Conservation (phyloP, 2,888 invertebrate genomes). For the Cheilosia scutellata region DNA sequence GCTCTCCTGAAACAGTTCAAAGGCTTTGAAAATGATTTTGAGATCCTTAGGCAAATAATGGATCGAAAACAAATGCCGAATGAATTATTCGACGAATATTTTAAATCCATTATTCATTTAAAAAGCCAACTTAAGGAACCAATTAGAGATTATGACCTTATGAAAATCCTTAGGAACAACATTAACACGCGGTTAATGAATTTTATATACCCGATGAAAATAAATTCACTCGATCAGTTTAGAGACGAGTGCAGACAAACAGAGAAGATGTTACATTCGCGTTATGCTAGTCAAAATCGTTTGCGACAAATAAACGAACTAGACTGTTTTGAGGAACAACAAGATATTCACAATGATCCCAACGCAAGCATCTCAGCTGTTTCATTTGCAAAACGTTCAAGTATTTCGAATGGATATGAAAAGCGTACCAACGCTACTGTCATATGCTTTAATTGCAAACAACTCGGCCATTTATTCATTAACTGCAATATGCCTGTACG, state of each 20-base stretch:
- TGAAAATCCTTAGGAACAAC: background rate
- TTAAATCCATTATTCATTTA: background rate
- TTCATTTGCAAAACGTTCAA: background rate
- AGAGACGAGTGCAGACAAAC: background rate
- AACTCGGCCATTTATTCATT: background rate
- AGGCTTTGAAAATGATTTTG: constrained; percentile 29
- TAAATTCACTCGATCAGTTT: background rate
- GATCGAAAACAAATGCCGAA: constrained; percentile 30
- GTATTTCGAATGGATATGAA: constrained; percentile 14
- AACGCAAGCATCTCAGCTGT: background rate
- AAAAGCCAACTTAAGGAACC: background rate
- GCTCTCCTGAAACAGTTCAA: constrained; percentile 32
- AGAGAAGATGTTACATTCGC: background rate
- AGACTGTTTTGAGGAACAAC: background rate
- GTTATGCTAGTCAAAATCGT: background rate
- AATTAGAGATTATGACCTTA: background rate
- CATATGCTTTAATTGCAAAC: constrained; percentile 7
- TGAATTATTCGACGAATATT: constrained; percentile 24
- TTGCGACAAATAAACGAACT: background rate
- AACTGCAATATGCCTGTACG: background rate
- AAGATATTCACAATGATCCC: background rate
- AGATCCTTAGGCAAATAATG: constrained; percentile 26
- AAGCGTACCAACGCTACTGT: background rate
- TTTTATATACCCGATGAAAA: constrained; percentile 3
- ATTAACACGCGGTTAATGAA: background rate